Percentiles rank a stretch among this genome's conserved stretches.
Evolutionary conservation across 23 tunicate species (phyloP).

Genomic region (Botrylloides violaceus): DNA sequence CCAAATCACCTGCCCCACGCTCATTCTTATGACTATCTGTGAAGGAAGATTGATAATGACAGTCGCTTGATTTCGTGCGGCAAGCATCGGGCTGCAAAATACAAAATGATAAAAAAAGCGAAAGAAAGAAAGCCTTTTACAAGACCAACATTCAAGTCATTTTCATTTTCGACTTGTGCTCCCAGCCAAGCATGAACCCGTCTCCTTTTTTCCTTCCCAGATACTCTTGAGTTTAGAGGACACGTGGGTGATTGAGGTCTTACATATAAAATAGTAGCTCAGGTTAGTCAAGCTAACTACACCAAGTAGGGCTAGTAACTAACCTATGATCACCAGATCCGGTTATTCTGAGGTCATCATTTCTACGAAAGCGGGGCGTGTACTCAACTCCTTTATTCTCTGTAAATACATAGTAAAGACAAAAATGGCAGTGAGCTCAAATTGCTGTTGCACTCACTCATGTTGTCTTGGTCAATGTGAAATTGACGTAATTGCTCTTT

Average conservation of each 20-base stretch:
- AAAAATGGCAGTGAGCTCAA: no score
- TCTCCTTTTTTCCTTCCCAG: slow-evolving; percentile 46
- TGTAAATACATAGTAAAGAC: no score
- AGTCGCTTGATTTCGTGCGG: no score
- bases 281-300: neutral
- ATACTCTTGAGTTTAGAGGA: slow-evolving; percentile 21
- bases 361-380: slow-evolving; percentile 4
- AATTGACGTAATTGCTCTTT: slow-evolving; percentile 9
- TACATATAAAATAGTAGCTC: neutral
- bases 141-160: neutral
- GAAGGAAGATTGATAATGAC: no score
- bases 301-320: neutral
- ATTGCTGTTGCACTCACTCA: slow-evolving; percentile 5
- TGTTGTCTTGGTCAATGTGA: slow-evolving; percentile 6
- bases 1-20: no score
- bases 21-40: no score
- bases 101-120: neutral
- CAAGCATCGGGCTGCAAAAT: no score
- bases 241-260: neutral
- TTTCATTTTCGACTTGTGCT: slow-evolving; percentile 15
- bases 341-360: neutral
- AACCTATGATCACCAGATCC: slow-evolving; percentile 18
- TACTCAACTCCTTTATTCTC: neutral
- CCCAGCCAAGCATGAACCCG: slow-evolving; percentile 86
- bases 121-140: neutral